Conservation (phyloP, 2,113 vertebrate species). For the Chrysemys picta region DNA sequence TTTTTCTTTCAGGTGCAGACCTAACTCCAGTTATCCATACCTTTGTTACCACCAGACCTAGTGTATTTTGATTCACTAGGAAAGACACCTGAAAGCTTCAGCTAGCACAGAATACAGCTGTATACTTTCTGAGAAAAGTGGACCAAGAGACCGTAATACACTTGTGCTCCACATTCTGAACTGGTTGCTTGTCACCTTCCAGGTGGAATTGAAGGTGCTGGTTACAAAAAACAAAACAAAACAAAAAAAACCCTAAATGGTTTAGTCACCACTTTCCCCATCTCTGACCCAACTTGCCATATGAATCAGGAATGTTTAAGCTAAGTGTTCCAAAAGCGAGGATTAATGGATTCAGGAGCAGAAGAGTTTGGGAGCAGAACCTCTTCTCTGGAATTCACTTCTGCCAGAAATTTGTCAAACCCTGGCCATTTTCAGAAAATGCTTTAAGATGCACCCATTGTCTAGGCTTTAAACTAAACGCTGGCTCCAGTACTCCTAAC, state of each 20-base stretch:
- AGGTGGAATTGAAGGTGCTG: background rate
- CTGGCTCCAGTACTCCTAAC: background rate
- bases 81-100: background rate
- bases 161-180: background rate
- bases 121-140: constrained; percentile 28
- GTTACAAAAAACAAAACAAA: no score
- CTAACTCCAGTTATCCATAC: constrained; percentile 7
- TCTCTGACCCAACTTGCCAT: background rate
- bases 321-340: constrained; percentile 2
- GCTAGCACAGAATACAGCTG: background rate
- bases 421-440: background rate
- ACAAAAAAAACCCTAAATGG: background rate
- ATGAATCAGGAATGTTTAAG: background rate
- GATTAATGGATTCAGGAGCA: background rate
- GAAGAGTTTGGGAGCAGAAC: background rate
- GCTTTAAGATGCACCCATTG: fast-evolving
- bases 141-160: constrained; percentile 10
- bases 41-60: constrained; percentile 17
- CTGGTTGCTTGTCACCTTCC: background rate
- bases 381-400: background rate
- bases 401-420: background rate
- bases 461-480: background rate
- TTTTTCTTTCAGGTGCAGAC: constrained; percentile 9
- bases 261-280: background rate
- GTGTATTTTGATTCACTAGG: constrained; percentile 6